Evolutionary conservation across 1,140 invertebrate genomes (phyloP), one percentile per base, ranked within the genome.

Genomic region (Lanistes nyassanus): DNA sequence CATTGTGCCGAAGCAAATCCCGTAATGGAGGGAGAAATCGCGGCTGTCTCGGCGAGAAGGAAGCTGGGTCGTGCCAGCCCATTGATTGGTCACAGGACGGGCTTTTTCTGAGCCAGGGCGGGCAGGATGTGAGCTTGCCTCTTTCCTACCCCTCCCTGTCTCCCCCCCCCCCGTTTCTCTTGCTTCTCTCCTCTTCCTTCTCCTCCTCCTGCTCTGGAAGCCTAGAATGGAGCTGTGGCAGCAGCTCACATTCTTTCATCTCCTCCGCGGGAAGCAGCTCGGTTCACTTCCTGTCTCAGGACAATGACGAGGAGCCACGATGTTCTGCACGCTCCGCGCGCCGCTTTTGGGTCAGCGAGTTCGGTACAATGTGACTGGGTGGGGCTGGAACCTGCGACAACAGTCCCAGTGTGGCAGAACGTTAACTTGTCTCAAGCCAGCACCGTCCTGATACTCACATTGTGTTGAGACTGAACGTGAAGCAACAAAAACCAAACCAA

Each of bases 1-100:
- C 36, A 73, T 73, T 73, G 70, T 73, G 56, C 36, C 55, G 55
- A n/a, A 36, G 29, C 37, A 56, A 58, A 42, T 73, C 55, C 58
- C 23, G 29, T 73, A 62, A 73, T 73, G 70, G 70, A 60, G 70
- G 55, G 70, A 37, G 36, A 60, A 56, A 73, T 73, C 47, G 55
- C 26, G 36, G 70, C 34, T 34, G 26, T 56, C 29, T 60, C 55
- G 26, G 31, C 23, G n/a, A 62, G 39, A 26, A 73, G 70, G 70
- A 73, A 73, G 70, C 56, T n/a, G 51, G 36, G 29, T 36, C 56
- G 70, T 62, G 56, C 37, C 36, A 62, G 21, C 7, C 16, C 70
- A 73, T 73, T 73, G 70, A 73, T 60, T 60, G 56, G 29, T 62
- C 55, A 34, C 70, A 56, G 29, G 34, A 39, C 29, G 21, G 37